phyloP scores from a whole-genome alignment of 2,797 vertebrate genomes.

The Erethizon dorsatum region DNA sequence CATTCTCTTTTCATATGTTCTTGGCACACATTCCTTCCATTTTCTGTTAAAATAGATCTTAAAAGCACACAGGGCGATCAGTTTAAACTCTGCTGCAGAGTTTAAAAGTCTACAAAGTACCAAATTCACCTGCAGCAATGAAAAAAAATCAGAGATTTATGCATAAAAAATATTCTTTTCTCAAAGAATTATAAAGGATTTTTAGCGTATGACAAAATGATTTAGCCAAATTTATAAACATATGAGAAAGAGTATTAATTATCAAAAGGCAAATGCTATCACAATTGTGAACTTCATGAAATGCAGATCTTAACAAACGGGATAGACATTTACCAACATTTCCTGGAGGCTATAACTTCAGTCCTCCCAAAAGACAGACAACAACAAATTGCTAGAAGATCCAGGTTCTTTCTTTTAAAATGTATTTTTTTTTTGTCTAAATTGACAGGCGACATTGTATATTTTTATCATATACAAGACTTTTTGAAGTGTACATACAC shows the following conservation, averaged over 20 bases:
- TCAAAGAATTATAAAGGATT: neutral
- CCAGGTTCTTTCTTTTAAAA: neutral
- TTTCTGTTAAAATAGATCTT: neutral
- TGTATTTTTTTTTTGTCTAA: neutral
- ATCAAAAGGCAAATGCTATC: neutral
- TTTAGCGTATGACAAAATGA: conserved; percentile 17
- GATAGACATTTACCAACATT: neutral
- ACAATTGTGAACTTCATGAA: neutral
- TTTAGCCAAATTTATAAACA: conserved; percentile 32
- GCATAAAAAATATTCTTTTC: conserved; percentile 26
- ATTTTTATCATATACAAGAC: neutral
- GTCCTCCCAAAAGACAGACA: neutral
- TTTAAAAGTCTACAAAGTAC: neutral
- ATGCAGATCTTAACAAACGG: neutral
- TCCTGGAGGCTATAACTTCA: neutral
- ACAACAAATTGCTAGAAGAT: neutral
- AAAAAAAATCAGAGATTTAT: neutral
- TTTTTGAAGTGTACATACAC: neutral
- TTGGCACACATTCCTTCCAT: neutral
- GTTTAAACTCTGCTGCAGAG: neutral
- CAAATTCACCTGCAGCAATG: neutral
- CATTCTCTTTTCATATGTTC: neutral
- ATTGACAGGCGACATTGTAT: neutral
- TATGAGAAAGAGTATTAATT: neutral
- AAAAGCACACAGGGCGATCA: neutral